Conservation (phyloP, 2,113 vertebrate genomes). For the Oceanites oceanicus region DNA sequence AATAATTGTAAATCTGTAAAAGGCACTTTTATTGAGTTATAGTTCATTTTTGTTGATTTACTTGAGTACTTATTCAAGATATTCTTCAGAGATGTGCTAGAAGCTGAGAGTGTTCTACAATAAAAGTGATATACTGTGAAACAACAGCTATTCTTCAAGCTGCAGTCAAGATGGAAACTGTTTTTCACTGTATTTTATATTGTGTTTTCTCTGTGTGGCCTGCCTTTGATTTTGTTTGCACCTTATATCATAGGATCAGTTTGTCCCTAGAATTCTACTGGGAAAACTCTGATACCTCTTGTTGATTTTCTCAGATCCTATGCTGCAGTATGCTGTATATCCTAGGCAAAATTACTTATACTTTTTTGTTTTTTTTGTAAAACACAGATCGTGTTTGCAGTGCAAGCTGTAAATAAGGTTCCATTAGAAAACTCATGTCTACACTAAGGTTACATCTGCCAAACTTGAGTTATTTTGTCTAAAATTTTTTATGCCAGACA, state of each 20-base stretch:
- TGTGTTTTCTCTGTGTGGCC: background rate
- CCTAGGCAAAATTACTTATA: background rate
- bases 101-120: background rate
- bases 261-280: background rate
- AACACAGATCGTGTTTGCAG: background rate
- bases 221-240: slow-evolving; percentile 13
- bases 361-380: background rate
- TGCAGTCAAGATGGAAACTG: background rate
- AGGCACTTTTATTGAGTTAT: background rate
- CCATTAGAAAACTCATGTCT: background rate
- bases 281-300: background rate
- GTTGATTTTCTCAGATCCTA: background rate
- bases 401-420: background rate
- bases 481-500: background rate
- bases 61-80: background rate
- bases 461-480: background rate
- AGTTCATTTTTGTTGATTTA: slow-evolving; percentile 11
- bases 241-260: background rate
- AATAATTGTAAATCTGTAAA: slow-evolving; percentile 2
- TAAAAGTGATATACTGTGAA: slow-evolving; percentile 33
- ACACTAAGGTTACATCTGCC: background rate
- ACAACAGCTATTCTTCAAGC: slow-evolving; percentile 8
- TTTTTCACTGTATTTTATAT: background rate
- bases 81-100: background rate
- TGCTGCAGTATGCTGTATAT: background rate